Evolutionary conservation across 2,888 invertebrate species (phyloP), one percentile per base, ranked within the genome.

Genomic region (Sisyra nigra): DNA sequence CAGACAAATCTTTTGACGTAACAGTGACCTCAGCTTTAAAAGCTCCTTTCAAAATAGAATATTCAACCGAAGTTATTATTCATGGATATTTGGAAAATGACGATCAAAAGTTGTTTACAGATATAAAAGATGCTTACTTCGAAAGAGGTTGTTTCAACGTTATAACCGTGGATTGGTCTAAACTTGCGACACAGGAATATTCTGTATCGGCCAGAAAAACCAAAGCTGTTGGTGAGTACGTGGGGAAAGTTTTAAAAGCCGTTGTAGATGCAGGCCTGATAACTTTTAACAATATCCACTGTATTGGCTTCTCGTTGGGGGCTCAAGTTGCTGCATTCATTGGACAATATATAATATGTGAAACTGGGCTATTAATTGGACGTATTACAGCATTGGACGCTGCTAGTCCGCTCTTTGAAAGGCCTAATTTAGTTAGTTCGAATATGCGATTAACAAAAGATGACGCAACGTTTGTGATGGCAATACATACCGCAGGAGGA

Each of bases 21-120:
- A n/a, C n/a, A n/a, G n/a, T n/a, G n/a, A n/a, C n/a, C n/a, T n/a
- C n/a, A n/a, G n/a, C n/a, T n/a, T n/a, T n/a, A n/a, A n/a, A n/a
- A n/a, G n/a, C n/a, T n/a, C n/a, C n/a, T n/a, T n/a, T n/a, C n/a
- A n/a, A n/a, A n/a, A n/a, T n/a, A n/a, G n/a, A n/a, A n/a, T n/a
- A n/a, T n/a, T n/a, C n/a, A n/a, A n/a, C n/a, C n/a, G n/a, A n/a
- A n/a, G n/a, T 67, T 10, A 56, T 68, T 31, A 61, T 67, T 17
- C 68, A 68, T 43, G 68, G 68, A 11, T 68, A 65, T 63, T 63
- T 64, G 40, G 63, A 64, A 2, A 63, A 61, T 44, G 58, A 59
- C 30, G 55, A 55, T 31, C 60, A 61, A 32, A 52, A 55, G 4
- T 63, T 61, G 50, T 56, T 60, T 31, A 31, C 51, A 13, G 49